phyloP scores from a whole-genome alignment of 2,888 invertebrate genomes.

The Dermolepida albohirtum region DNA sequence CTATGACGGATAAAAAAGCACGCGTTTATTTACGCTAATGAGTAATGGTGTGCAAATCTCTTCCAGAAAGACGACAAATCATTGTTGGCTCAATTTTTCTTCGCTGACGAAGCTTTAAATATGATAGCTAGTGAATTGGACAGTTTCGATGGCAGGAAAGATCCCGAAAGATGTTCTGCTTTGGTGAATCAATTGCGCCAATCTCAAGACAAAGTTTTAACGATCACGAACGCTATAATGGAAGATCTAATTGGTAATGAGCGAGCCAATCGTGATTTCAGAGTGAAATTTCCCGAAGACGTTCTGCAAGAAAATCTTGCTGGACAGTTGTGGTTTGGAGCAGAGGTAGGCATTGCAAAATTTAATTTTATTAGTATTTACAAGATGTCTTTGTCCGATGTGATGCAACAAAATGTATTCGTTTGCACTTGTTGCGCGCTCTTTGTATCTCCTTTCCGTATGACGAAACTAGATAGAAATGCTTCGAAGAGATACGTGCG shows the following conservation, averaged over 20 bases:
- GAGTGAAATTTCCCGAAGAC: constrained; percentile 99
- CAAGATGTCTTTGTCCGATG: too few species aligned
- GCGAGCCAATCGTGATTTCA: constrained; percentile 92
- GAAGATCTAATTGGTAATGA: constrained; percentile 89
- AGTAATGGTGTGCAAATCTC: constrained; percentile 40
- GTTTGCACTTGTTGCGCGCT: too few species aligned
- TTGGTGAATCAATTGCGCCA: constrained; percentile 95
- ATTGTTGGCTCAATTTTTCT: constrained; percentile 95
- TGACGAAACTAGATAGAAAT: too few species aligned
- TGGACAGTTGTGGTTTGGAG: constrained; percentile 99
- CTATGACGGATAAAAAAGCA: not conserved
- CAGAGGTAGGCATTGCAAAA: constrained; percentile 76
- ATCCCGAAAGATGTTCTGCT: constrained; percentile 95
- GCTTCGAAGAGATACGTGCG: too few species aligned
- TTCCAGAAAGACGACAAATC: constrained; percentile 93
- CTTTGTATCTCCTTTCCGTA: too few species aligned
- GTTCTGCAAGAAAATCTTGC: constrained; percentile 98
- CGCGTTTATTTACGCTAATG: not conserved
- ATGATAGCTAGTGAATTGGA: constrained; percentile 96
- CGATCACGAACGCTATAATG: constrained; percentile 95
- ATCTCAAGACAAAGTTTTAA: constrained; percentile 92
- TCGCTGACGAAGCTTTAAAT: constrained; percentile 96
- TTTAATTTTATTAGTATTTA: not conserved
- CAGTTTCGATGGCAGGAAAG: constrained; percentile 98
- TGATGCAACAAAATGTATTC: too few species aligned